A percentile compares a stretch with the other conserved stretches of the same genome.
Conservation (phyloP, 2,797 vertebrate species). For the Rhynchotus rufescens region DNA sequence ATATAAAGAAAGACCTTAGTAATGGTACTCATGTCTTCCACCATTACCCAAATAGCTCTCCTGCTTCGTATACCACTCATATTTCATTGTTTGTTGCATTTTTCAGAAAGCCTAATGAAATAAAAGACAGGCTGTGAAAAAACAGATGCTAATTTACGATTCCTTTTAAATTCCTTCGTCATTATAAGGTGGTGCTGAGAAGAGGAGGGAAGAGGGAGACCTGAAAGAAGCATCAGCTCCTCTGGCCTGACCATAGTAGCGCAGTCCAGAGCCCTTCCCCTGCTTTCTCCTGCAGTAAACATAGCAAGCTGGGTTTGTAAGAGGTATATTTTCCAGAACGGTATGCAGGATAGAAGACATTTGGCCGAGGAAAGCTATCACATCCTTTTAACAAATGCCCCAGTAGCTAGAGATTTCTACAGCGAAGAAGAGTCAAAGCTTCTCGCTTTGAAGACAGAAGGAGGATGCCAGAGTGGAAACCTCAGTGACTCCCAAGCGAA, state of each 20-base stretch:
- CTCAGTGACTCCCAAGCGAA: background rate
- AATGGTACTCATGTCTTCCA: accelerated
- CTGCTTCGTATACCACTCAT: background rate
- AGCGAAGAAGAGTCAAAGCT: background rate
- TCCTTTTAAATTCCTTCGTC: background rate
- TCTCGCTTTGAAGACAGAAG: background rate
- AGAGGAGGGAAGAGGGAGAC: accelerated
- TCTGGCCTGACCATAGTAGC: background rate
- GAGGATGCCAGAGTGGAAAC: background rate
- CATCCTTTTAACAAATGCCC: background rate
- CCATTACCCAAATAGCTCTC: background rate
- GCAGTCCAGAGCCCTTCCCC: background rate
- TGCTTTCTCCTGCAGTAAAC: background rate
- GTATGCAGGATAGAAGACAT: background rate
- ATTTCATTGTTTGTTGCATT: background rate
- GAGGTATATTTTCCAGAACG: background rate
- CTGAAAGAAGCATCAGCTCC: background rate
- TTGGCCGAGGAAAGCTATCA: background rate
- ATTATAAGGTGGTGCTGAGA: background rate
- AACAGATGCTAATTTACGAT: background rate
- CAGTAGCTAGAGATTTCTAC: background rate
- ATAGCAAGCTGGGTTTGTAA: background rate
- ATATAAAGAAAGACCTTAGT: background rate
- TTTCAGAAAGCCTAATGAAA: background rate
- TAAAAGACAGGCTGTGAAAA: background rate